These are phyloP conservation scores for Podabrus alpinus DNA, from an alignment of 2,888 invertebrate genomes.

Conservation along the genomic window DNA sequence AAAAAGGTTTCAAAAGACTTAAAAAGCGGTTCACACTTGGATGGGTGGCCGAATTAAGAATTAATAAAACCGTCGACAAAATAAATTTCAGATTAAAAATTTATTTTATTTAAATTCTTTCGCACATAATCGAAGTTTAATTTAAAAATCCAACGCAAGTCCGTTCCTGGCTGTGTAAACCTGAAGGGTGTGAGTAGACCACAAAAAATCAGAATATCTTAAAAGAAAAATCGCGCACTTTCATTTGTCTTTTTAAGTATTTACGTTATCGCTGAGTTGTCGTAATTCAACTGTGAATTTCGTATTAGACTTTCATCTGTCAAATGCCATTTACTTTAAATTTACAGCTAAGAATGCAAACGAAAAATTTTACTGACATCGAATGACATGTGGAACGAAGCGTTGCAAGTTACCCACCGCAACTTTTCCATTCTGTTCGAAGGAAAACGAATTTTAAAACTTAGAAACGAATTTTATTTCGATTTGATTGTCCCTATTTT, in stretches of 20 bases:
- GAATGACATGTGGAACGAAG: slow-evolving; percentile 12
- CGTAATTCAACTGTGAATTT: slow-evolving; percentile 2
- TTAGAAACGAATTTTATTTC: neutral
- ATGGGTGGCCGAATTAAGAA: too few relatives aligned
- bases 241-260: neutral
- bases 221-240: neutral
- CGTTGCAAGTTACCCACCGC: slow-evolving; percentile 2
- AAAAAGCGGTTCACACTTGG: too few relatives aligned
- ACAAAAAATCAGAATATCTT: neutral
- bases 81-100: too few relatives aligned
- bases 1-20: too few relatives aligned
- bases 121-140: neutral
- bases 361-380: slow-evolving; percentile 8
- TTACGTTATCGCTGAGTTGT: neutral
- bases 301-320: slow-evolving; percentile 6
- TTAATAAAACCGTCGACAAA: too few relatives aligned
- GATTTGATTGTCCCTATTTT: neutral
- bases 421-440: neutral
- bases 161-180: neutral
- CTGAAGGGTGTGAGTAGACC: neutral
- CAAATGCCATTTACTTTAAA: slow-evolving; percentile 7
- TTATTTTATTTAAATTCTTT: neutral
- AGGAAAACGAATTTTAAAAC: neutral
- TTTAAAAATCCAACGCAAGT: neutral
- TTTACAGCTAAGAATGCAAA: slow-evolving; percentile 12